phyloP scores from a whole-genome alignment of 1,140 invertebrate species.

The Drosophila ironensis region DNA sequence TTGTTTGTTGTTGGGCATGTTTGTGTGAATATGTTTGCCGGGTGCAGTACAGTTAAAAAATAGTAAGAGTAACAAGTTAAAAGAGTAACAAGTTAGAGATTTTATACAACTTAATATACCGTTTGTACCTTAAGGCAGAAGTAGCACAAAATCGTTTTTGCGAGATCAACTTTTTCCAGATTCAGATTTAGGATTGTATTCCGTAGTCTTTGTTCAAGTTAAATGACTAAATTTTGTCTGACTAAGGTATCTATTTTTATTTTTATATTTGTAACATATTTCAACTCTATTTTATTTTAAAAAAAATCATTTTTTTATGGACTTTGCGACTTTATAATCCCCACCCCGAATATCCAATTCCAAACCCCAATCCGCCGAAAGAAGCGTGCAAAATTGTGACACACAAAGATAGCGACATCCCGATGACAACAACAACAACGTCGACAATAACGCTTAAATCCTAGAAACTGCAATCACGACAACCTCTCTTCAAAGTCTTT shows the following conservation, averaged over 20 bases:
- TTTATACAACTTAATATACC: neutral
- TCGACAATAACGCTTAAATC: conserved; percentile 12
- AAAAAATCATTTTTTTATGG: neutral
- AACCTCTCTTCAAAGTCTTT: conserved; percentile 36
- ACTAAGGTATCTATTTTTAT: neutral
- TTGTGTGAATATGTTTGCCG: conserved; percentile 51
- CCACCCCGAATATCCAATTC: conserved; percentile 12
- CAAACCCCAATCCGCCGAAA: conserved; percentile 40
- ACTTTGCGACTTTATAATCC: neutral
- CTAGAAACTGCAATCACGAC: conserved; percentile 27
- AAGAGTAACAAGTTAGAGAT: neutral
- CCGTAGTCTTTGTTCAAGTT: no score
- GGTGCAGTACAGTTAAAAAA: conserved; percentile 72
- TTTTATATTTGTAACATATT: neutral
- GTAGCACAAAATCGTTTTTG: no score
- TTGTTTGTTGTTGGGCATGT: conserved; percentile 16
- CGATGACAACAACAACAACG: conserved; percentile 32
- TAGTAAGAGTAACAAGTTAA: conserved; percentile 34
- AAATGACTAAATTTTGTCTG: no score
- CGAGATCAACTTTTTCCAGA: no score
- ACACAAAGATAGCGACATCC: conserved; percentile 72
- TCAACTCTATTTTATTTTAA: neutral
- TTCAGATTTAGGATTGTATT: no score
- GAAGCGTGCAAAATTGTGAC: conserved; percentile 77
- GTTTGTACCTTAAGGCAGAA: no score